Conservation (phyloP, 2,797 vertebrate species). For the Hydrocynus forskahlii region DNA sequence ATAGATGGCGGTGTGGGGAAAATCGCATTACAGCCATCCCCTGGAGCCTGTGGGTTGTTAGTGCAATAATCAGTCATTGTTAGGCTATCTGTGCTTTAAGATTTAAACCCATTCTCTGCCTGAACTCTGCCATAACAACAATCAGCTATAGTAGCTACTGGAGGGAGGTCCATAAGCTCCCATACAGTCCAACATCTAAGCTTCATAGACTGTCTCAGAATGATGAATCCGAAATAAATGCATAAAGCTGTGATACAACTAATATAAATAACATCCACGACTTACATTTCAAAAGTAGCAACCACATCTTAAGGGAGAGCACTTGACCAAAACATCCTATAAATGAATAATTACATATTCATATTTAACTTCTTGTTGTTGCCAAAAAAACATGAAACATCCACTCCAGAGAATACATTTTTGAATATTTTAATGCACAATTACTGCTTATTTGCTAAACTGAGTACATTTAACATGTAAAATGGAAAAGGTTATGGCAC, state of each 20-base stretch:
- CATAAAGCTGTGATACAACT: neutral
- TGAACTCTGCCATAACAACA: slow-evolving; percentile 48
- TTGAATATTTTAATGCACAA: too few relatives aligned
- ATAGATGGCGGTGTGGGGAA: slow-evolving; percentile 75
- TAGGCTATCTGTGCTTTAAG: slow-evolving; percentile 74
- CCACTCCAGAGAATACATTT: too few relatives aligned
- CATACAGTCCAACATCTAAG: slow-evolving; percentile 8
- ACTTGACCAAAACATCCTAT: neutral
- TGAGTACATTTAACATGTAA: too few relatives aligned
- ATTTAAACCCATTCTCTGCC: slow-evolving; percentile 53
- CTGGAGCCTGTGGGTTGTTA: slow-evolving; percentile 77
- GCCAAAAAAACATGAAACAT: neutral
- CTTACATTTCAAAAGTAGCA: neutral
- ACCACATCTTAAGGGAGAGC: neutral
- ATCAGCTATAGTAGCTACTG: slow-evolving; percentile 29
- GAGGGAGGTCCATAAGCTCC: slow-evolving; percentile 26
- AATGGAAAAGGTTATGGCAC: too few relatives aligned
- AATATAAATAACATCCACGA: neutral
- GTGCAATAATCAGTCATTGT: slow-evolving; percentile 81
- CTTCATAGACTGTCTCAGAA: neutral
- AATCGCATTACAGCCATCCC: slow-evolving; percentile 80
- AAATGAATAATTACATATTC: neutral
- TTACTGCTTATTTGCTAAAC: too few relatives aligned
- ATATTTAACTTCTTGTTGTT: neutral
- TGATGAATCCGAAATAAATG: neutral